These are phyloP conservation scores for Myotis daubentonii DNA, from an alignment of 2,797 vertebrate genomes.

Conservation along the genomic window DNA sequence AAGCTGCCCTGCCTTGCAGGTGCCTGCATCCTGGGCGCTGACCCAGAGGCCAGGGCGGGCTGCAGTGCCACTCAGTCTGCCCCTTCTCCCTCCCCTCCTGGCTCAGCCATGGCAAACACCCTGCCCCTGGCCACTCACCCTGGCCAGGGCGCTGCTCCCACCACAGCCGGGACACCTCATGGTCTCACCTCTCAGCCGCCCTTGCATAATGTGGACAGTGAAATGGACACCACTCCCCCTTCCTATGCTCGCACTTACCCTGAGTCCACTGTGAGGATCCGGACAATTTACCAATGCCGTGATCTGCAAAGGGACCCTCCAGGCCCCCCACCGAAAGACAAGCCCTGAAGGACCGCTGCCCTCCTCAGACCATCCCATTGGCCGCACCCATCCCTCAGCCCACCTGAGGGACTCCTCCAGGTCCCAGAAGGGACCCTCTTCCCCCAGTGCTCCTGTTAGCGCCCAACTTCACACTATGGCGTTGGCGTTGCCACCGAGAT, in stretches of 20 bases:
- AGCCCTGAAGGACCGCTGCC: too few relatives aligned
- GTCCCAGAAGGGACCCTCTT: rapidly evolving
- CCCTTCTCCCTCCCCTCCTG: neutral
- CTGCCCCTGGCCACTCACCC: neutral
- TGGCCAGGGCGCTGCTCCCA: neutral
- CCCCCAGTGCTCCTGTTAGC: neutral
- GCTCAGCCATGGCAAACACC: neutral
- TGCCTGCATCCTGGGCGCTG: constrained; percentile 86
- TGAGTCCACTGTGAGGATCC: too few relatives aligned
- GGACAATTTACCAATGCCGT: too few relatives aligned
- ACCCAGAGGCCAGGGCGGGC: neutral
- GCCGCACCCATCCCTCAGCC: constrained; percentile 1
- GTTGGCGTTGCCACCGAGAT: constrained; percentile 86
- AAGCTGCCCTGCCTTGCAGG: constrained; percentile 89
- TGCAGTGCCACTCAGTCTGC: constrained; percentile 54
- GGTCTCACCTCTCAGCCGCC: constrained; percentile 77
- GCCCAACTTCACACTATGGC: neutral
- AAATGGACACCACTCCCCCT: neutral
- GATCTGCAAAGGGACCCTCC: too few relatives aligned
- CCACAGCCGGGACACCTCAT: constrained; percentile 61
- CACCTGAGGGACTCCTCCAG: constrained; percentile 77
- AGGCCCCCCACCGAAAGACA: too few relatives aligned
- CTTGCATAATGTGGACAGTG: constrained; percentile 82
- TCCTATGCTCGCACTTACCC: neutral
- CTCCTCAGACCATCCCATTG: too few relatives aligned